Conservation (phyloP, 2,113 vertebrate species). For the Calyptommatus sinebrachiatus region DNA sequence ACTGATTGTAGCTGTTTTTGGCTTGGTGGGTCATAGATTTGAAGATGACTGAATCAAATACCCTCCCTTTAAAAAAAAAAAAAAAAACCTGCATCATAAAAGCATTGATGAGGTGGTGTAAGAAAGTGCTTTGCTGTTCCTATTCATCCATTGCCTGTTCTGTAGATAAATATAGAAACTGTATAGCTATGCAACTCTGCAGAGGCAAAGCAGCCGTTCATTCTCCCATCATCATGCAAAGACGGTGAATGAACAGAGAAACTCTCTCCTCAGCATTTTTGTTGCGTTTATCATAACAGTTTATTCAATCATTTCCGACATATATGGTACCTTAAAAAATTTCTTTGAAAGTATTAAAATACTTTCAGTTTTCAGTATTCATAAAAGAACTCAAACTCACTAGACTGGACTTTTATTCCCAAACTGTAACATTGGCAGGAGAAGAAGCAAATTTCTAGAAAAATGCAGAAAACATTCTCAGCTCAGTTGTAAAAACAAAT, state of each 20-base stretch:
- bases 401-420: slow-evolving; percentile 6
- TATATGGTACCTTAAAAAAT: neutral
- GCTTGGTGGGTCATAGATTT: neutral
- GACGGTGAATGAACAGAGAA: slow-evolving; percentile 1
- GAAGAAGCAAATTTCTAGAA: neutral
- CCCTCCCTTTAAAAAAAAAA: too few species aligned
- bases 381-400: neutral
- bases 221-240: neutral
- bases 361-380: neutral
- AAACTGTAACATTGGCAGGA: neutral
- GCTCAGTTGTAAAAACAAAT: too few species aligned
- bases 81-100: neutral
- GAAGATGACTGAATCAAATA: neutral
- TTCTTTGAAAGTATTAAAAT: neutral
- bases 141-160: neutral
- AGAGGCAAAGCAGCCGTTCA: neutral
- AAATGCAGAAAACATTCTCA: neutral
- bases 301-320: neutral
- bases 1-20: neutral
- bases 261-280: neutral
- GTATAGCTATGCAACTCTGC: slow-evolving; percentile 7
- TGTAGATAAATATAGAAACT: slow-evolving; percentile 16
- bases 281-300: neutral
- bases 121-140: neutral
- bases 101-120: neutral